A percentile compares a stretch with the other conserved stretches of the same genome.
These are phyloP conservation scores for Ctenopoma multispine DNA, from an alignment of 2,797 vertebrate species.

Conservation along the genomic window DNA sequence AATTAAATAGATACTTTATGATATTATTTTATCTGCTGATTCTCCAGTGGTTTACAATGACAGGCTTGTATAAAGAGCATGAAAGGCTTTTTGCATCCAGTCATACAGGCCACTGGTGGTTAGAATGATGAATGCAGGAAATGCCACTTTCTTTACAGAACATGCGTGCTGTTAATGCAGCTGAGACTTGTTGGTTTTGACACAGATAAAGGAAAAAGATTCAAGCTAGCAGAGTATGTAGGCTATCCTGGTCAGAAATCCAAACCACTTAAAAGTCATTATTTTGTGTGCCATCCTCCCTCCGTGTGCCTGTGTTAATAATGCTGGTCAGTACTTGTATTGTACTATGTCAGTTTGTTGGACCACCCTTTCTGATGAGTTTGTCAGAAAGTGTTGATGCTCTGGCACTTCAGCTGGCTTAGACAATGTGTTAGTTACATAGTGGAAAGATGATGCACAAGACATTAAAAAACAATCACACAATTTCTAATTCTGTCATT, in stretches of 20 bases:
- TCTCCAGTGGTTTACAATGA: conserved; percentile 43
- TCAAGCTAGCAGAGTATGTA: conserved; percentile 18
- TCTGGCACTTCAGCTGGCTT: conserved; percentile 13
- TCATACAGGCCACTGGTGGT: conserved; percentile 37
- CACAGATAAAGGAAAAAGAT: conserved; percentile 29
- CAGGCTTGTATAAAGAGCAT: conserved; percentile 29
- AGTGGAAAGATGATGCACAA: conserved; percentile 5
- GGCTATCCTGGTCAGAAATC: conserved; percentile 17
- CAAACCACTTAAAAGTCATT: conserved; percentile 28
- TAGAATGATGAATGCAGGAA: conserved; percentile 56
- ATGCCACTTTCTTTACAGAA: conserved; percentile 35
- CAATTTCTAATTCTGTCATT: background rate
- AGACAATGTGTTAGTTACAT: conserved; percentile 27
- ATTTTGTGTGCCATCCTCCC: conserved; percentile 8
- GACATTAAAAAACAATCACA: background rate
- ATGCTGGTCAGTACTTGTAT: conserved; percentile 9
- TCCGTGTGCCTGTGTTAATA: conserved; percentile 22
- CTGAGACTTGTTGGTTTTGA: conserved; percentile 39
- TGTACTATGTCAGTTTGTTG: conserved; percentile 27
- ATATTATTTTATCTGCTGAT: background rate
- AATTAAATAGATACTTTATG: background rate
- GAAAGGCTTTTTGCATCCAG: conserved; percentile 31
- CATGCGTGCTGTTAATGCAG: conserved; percentile 21
- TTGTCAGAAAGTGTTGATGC: conserved; percentile 27
- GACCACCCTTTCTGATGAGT: conserved; percentile 30